Percentiles rank a stretch among this genome's conserved stretches.
phyloP scores from a whole-genome alignment of 2,888 invertebrate species.

The Ariolimax columbianus region DNA sequence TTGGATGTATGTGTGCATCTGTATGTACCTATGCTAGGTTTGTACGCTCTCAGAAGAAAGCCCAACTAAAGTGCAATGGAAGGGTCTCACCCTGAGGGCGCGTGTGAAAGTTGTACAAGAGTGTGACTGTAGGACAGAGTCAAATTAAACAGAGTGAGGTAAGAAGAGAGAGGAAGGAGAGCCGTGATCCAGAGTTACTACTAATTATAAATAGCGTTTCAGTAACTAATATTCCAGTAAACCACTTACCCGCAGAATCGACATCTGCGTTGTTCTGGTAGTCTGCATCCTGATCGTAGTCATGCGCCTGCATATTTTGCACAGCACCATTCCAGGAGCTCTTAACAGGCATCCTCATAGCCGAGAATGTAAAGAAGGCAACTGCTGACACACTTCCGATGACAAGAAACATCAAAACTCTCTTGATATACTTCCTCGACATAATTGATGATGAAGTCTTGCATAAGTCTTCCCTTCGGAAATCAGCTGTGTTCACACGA shows the following conservation, averaged over 20 bases:
- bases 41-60: no score
- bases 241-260: background rate
- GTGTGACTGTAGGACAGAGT: no score
- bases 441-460: background rate
- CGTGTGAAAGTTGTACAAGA: no score
- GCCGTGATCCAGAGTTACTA: no score
- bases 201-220: no score
- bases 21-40: no score
- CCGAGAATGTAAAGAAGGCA: background rate
- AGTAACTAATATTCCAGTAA: no score
- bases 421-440: constrained; percentile 27
- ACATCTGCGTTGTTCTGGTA: background rate
- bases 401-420: background rate
- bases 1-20: no score
- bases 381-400: background rate
- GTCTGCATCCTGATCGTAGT: background rate
- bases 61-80: no score
- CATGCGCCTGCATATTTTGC: constrained; percentile 14
- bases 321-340: background rate
- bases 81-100: no score
- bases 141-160: no score
- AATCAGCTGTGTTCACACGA: background rate
- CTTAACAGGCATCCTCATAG: background rate
- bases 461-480: background rate
- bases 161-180: no score